phyloP scores from a whole-genome alignment of 1,140 invertebrate species.

The Drosophila kurseongensis region DNA sequence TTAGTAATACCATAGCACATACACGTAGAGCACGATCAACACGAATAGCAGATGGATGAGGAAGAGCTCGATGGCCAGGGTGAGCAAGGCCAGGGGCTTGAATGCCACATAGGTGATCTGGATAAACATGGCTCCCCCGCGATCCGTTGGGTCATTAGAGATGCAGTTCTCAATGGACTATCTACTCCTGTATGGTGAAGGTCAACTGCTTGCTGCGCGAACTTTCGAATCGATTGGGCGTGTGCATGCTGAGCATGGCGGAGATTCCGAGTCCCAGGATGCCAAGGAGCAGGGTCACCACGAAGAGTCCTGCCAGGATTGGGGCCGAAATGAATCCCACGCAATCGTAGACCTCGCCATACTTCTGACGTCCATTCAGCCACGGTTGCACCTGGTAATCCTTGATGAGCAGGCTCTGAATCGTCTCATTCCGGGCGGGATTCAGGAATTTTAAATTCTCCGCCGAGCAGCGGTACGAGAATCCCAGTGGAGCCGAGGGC shows the following conservation, averaged over 20 bases:
- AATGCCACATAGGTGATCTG: conserved; percentile 60
- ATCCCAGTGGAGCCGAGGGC: conserved; percentile 85
- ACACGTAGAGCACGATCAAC: conserved; percentile 71
- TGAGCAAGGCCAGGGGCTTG: conserved; percentile 70
- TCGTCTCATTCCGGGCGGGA: conserved; percentile 73
- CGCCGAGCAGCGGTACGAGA: conserved; percentile 85
- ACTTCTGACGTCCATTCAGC: conserved; percentile 85
- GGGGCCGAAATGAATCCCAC: conserved; percentile 95
- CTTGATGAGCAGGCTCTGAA: conserved; percentile 79
- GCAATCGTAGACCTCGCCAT: conserved; percentile 93
- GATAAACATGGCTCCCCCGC: conserved; percentile 55
- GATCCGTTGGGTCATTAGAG: background rate
- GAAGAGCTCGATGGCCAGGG: conserved; percentile 76
- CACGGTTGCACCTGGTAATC: conserved; percentile 86
- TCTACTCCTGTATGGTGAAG: conserved; percentile 90
- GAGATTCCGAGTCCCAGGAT: conserved; percentile 93
- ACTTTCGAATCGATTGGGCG: conserved; percentile 99
- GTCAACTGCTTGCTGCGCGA: conserved; percentile 97
- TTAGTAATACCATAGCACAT: conserved; percentile 75
- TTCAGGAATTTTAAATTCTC: conserved; percentile 85
- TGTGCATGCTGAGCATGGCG: conserved; percentile 97
- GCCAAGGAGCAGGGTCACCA: conserved; percentile 90
- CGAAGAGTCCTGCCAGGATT: conserved; percentile 96
- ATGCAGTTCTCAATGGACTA: background rate
- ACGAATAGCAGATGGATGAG: conserved; percentile 78